phyloP scores from a whole-genome alignment of 2,888 invertebrate genomes.

The Erebia epiphron region DNA sequence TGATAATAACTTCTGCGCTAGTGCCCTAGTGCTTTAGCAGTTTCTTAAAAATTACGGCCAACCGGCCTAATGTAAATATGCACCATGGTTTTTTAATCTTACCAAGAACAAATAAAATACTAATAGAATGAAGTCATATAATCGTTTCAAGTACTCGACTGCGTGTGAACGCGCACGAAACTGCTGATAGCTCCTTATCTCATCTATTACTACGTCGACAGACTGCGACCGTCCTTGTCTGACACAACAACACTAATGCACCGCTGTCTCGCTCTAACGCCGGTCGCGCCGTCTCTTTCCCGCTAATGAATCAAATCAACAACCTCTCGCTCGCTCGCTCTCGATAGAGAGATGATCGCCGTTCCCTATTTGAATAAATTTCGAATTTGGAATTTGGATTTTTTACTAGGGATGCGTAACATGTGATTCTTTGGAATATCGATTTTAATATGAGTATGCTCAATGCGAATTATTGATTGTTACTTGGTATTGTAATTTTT shows the following conservation, averaged over 20 bases:
- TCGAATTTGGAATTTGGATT: constrained; percentile 64
- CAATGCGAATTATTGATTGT: background rate
- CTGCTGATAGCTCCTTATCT: constrained; percentile 81
- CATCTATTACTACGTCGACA: constrained; percentile 81
- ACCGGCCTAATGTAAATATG: no score
- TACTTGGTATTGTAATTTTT: background rate
- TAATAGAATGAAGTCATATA: constrained; percentile 15
- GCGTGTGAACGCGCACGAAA: constrained; percentile 60
- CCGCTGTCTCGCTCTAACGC: constrained; percentile 55
- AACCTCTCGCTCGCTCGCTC: constrained; percentile 78
- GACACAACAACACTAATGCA: constrained; percentile 44
- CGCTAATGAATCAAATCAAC: constrained; percentile 83
- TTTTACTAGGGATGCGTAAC: constrained; percentile 42
- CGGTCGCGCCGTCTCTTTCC: constrained; percentile 59
- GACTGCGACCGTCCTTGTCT: constrained; percentile 62
- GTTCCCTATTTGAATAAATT: constrained; percentile 72
- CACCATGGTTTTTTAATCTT: background rate
- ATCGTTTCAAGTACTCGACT: constrained; percentile 57
- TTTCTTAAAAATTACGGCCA: no score
- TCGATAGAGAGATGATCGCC: constrained; percentile 67
- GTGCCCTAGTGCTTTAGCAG: no score
- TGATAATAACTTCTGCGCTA: no score
- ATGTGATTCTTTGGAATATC: constrained; percentile 24
- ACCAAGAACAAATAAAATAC: background rate
- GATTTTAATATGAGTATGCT: constrained; percentile 1